phyloP scores from a whole-genome alignment of 2,888 invertebrate species.

The Sylvicola cinctus region DNA sequence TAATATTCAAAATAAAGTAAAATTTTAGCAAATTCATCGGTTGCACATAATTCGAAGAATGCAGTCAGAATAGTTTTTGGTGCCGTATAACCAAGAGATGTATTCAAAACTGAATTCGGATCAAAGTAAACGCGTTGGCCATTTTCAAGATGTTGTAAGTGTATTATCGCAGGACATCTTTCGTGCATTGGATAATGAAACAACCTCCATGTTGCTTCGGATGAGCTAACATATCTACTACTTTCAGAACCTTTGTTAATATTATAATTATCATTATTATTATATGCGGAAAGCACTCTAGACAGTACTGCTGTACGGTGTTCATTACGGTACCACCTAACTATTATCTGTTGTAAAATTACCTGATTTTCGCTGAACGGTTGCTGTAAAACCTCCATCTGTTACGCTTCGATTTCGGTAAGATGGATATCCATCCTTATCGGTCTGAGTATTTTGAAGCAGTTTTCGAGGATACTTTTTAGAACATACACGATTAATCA shows the following conservation, averaged over 20 bases:
- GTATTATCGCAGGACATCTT: constrained; percentile 8
- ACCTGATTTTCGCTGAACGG: too few species aligned
- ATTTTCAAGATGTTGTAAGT: constrained; percentile 11
- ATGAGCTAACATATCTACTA: constrained; percentile 14
- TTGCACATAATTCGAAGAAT: constrained; percentile 16
- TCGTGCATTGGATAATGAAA: constrained; percentile 10
- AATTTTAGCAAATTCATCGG: constrained; percentile 13
- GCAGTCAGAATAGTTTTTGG: constrained; percentile 13
- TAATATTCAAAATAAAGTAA: constrained; percentile 16
- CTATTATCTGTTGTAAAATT: too few species aligned
- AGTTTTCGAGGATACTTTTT: constrained; percentile 12
- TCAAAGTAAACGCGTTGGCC: constrained; percentile 14
- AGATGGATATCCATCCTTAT: constrained; percentile 15
- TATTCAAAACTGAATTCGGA: constrained; percentile 13
- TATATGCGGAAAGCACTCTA: constrained; percentile 15
- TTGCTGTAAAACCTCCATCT: too few species aligned
- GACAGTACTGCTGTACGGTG: too few species aligned
- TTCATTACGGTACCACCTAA: too few species aligned
- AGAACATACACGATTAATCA: constrained; percentile 17
- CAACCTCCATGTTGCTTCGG: constrained; percentile 10
- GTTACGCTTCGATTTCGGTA: constrained; percentile 13
- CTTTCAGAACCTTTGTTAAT: constrained; percentile 21
- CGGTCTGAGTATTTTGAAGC: constrained; percentile 12
- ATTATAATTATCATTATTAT: constrained; percentile 24
- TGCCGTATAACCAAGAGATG: constrained; percentile 9